phyloP scores from a whole-genome alignment of 2,888 invertebrate species.

The Cephus spinipes region DNA sequence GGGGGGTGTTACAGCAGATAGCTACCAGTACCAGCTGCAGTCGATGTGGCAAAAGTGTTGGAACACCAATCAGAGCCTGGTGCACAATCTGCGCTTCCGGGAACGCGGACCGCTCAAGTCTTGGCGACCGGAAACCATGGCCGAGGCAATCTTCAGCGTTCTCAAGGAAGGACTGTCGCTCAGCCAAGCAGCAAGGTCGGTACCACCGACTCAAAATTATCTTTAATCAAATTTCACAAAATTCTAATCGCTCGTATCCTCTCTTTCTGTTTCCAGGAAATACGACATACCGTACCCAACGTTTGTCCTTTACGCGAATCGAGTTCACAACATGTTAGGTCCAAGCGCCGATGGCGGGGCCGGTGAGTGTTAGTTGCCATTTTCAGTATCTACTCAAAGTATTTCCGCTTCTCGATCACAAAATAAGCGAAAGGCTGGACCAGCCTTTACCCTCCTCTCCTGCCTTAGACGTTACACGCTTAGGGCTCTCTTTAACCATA shows the following conservation, averaged over 20 bases:
- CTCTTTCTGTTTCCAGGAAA: conserved; percentile 71
- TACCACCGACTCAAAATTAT: not conserved
- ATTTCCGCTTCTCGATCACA: conserved; percentile 86
- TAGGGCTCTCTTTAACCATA: not conserved
- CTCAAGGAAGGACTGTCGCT: conserved; percentile 89
- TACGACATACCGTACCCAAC: conserved; percentile 96
- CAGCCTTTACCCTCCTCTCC: not conserved
- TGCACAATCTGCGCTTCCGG: conserved; percentile 90
- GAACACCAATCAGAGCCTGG: conserved; percentile 92
- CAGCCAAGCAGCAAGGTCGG: conserved; percentile 82
- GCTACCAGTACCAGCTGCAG: conserved; percentile 94
- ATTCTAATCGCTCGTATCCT: not conserved
- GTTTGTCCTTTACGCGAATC: conserved; percentile 91
- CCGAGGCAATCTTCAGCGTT: conserved; percentile 93
- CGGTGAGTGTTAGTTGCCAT: conserved; percentile 72
- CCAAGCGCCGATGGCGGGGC: conserved; percentile 92
- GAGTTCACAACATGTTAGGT: conserved; percentile 94
- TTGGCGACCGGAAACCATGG: conserved; percentile 95
- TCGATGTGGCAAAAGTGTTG: conserved; percentile 97
- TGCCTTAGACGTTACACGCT: not conserved
- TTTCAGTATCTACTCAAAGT: conserved; percentile 66
- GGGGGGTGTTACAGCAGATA: conserved; percentile 78
- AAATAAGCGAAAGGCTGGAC: conserved; percentile 68
- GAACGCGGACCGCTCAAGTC: conserved; percentile 93
- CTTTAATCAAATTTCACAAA: not conserved